Conservation (phyloP, 2,113 vertebrate species). For the Trogon surrucura region DNA sequence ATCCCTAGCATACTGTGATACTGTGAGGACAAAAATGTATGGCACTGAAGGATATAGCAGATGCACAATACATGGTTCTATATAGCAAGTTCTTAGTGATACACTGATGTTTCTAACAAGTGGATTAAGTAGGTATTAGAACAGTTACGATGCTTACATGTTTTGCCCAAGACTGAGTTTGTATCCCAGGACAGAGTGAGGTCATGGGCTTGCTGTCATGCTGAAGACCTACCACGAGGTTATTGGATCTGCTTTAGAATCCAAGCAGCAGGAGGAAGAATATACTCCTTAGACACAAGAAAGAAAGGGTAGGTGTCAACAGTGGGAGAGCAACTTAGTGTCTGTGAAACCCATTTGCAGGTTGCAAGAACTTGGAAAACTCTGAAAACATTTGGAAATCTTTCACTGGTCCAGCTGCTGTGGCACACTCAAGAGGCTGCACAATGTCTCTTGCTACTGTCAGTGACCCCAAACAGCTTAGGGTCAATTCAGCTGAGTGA, state of each 20-base stretch:
- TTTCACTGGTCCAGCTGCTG: background rate
- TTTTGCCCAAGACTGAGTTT: background rate
- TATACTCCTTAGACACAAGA: background rate
- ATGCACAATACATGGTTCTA: background rate
- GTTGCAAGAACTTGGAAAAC: background rate
- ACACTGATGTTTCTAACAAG: background rate
- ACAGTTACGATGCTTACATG: background rate
- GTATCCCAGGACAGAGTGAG: background rate
- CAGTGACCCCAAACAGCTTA: background rate
- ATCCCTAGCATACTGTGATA: too few species aligned
- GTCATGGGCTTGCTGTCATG: background rate
- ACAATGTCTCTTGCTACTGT: background rate
- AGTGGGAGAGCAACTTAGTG: background rate
- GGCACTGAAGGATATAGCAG: background rate
- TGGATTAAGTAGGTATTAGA: background rate
- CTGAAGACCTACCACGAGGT: background rate
- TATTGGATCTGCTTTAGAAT: background rate
- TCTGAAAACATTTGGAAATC: background rate
- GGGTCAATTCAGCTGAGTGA: background rate
- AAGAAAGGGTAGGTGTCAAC: background rate
- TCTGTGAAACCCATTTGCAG: background rate
- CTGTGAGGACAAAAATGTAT: background rate
- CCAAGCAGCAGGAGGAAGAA: background rate
- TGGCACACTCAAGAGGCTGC: background rate
- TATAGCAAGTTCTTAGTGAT: background rate